phyloP scores from a whole-genome alignment of 2,797 vertebrate species.

The Phylloscopus collybita region DNA sequence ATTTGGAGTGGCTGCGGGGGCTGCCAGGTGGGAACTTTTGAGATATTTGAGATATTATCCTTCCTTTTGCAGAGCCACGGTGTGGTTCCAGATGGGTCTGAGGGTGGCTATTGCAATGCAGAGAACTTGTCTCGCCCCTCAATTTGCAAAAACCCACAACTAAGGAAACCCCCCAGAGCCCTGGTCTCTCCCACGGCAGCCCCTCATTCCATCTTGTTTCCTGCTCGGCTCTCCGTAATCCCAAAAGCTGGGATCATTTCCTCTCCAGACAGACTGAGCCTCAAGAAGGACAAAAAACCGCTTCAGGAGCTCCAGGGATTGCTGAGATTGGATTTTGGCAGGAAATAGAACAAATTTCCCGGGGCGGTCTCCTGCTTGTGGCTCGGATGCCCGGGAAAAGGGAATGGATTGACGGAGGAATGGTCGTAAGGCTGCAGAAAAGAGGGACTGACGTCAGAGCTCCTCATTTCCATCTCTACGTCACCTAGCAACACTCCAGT shows the following conservation, averaged over 20 bases:
- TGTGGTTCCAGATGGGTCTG: neutral
- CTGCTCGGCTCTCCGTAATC: neutral
- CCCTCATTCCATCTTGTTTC: neutral
- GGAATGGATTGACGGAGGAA: neutral
- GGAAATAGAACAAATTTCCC: neutral
- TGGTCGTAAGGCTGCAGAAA: constrained; percentile 7
- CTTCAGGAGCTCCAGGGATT: neutral
- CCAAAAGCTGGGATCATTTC: neutral
- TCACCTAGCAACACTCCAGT: constrained; percentile 54
- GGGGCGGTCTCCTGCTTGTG: fast-evolving
- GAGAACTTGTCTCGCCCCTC: neutral
- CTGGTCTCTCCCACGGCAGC: neutral
- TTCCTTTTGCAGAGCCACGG: neutral
- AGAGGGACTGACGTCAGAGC: neutral
- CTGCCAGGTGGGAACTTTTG: neutral
- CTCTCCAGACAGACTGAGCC: neutral
- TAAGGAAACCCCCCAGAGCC: neutral
- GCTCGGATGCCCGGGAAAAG: neutral
- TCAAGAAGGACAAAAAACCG: neutral
- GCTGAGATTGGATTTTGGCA: neutral
- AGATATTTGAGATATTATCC: neutral
- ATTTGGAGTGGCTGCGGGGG: neutral
- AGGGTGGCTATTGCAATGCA: neutral
- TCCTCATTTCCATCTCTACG: neutral
- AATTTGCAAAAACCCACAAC: neutral